Percentiles rank a stretch among this genome's conserved stretches.
phyloP scores from a whole-genome alignment of 1,140 invertebrate species.

The Megathymus violae region DNA sequence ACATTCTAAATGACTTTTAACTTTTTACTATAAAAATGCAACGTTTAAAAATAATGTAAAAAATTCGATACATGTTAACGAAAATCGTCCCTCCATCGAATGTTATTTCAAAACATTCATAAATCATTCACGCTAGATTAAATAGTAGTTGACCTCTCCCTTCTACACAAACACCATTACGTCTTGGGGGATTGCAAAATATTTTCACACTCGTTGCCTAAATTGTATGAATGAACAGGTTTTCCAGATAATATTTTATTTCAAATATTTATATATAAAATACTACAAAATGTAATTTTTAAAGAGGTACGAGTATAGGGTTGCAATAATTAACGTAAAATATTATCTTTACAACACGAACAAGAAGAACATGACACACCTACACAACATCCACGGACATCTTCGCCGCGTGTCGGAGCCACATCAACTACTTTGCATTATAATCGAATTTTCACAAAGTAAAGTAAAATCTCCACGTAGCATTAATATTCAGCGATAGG shows the following conservation, averaged over 20 bases:
- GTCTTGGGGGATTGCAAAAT: conserved; percentile 56
- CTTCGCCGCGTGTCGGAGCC: conserved; percentile 44
- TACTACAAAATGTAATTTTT: no score
- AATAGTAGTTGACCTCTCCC: conserved; percentile 79
- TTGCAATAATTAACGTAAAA: no score
- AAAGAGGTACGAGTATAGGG: no score
- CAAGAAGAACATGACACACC: conserved; percentile 6
- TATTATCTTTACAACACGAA: background rate
- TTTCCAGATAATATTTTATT: no score
- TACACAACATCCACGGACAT: conserved; percentile 30
- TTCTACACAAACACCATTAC: conserved; percentile 72
- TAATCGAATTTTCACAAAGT: conserved; percentile 81
- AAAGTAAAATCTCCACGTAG: conserved; percentile 77
- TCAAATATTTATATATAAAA: no score
- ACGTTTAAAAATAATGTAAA: background rate
- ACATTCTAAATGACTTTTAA: no score
- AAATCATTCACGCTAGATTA: conserved; percentile 80
- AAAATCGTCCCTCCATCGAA: conserved; percentile 27
- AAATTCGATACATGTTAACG: conserved; percentile 1
- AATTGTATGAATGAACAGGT: conserved; percentile 39
- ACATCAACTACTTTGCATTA: conserved; percentile 77
- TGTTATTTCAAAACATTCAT: conserved; percentile 72
- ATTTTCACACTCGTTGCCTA: conserved; percentile 57
- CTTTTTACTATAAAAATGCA: no score
- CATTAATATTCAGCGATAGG: conserved; percentile 82